phyloP scores from a whole-genome alignment of 2,113 vertebrate genomes.

The Pipa parva region DNA sequence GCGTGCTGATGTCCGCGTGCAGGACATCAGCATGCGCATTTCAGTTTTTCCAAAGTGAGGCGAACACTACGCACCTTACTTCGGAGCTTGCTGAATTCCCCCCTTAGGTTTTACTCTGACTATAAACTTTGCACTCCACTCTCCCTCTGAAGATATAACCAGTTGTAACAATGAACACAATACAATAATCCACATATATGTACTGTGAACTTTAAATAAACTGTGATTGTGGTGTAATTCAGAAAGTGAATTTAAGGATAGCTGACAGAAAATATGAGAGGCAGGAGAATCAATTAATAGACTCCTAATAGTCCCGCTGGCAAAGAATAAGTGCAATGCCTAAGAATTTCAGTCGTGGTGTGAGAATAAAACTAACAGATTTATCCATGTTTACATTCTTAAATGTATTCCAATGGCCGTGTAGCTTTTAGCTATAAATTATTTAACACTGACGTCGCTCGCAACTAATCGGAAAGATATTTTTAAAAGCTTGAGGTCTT shows the following conservation, averaged over 20 bases:
- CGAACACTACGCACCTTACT: too few species aligned
- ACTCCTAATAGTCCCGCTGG: neutral
- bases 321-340: neutral
- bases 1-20: too few species aligned
- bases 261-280: neutral
- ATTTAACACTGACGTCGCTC: neutral
- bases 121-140: too few species aligned
- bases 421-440: neutral
- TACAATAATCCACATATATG: too few species aligned
- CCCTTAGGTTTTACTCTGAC: too few species aligned
- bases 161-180: too few species aligned
- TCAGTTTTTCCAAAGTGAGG: too few species aligned
- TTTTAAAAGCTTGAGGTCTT: neutral
- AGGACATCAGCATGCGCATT: too few species aligned
- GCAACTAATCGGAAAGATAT: neutral
- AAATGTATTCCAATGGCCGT: neutral
- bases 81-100: too few species aligned
- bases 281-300: neutral
- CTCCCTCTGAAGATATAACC: too few species aligned
- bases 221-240: too few species aligned
- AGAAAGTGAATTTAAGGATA: neutral
- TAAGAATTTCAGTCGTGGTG: neutral
- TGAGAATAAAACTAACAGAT: neutral
- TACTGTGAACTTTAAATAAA: too few species aligned
- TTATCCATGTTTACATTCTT: constrained; percentile 2